These are phyloP conservation scores for Podocnemis expansa DNA, from an alignment of 2,113 vertebrate species.

Conservation along the genomic window DNA sequence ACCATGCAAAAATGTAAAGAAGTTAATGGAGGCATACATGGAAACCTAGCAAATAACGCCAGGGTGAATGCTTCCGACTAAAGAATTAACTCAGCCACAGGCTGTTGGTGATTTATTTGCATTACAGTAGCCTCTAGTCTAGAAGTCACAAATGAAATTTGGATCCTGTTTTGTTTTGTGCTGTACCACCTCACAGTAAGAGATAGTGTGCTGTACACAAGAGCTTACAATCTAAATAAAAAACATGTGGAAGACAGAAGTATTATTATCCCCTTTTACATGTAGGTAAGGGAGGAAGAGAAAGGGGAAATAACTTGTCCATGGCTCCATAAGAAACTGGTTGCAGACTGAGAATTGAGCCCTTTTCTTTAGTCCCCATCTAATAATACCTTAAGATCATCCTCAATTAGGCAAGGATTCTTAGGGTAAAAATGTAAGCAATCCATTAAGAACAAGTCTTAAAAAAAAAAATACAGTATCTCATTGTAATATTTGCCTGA, in stretches of 20 bases:
- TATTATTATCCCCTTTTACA: neutral
- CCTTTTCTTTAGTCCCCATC: neutral
- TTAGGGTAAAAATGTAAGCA: neutral
- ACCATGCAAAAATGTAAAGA: neutral
- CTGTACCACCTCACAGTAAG: neutral
- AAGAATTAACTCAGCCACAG: neutral
- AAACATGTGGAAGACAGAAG: rapidly evolving
- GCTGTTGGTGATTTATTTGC: neutral
- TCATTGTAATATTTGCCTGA: neutral
- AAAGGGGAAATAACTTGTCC: neutral
- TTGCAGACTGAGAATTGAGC: neutral
- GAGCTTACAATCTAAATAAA: neutral
- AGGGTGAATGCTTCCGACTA: neutral
- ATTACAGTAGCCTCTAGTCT: neutral
- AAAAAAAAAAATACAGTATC: neutral
- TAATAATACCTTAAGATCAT: neutral
- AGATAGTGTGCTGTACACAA: neutral
- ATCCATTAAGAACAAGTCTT: neutral
- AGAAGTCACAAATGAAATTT: rapidly evolving
- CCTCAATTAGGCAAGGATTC: neutral
- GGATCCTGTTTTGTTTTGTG: neutral
- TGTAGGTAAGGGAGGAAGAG: neutral
- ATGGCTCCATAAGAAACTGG: neutral
- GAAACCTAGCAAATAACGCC: neutral
- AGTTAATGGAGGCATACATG: neutral